Base-by-base conservation (phyloP, 2,888 invertebrate species). In the Andrena hattorfiana region DNA sequence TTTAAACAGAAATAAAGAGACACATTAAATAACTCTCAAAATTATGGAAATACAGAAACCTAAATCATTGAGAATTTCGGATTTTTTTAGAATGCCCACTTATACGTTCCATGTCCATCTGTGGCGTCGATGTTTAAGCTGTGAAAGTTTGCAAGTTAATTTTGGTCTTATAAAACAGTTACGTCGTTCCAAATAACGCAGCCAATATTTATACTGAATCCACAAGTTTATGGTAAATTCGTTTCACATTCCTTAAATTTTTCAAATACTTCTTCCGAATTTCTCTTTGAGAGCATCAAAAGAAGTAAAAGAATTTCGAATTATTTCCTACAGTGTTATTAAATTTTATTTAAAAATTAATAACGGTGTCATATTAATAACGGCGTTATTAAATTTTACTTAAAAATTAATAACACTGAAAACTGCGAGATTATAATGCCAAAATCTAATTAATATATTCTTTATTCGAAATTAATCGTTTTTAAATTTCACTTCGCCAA, bases 1-100 rank as follows among this genome's bases (percentile, higher is more conserved):
- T 94, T 62, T 30, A 20, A 56, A 10, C 1, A 2, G 28, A 59
- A 5, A 6, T 3, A 4, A 28, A 8, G 13, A 35, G 16, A 8
- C 30, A 16, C 7, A n/a, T 60, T n/a, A 30, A 60, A 3, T 51
- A 20, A 51, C 20, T 32, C 35, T 5, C 5, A 13, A 42, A 23
- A 16, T 42, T 16, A 20, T 32, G 20, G 3, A 71, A 66, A 42
- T 8, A 13, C 10, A 13, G 30, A 5, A n/a, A 10, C 7, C 13
- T 30, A n/a, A 49, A 8, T n/a, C 20, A n/a, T 63, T 35, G 35
- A 35, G 35, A 32, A 3, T 23, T 20, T 20, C 2, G 2, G 3
- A 63, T 13, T 51, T 20, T 8, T 49, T 49, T 32, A 23, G 13
- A n/a, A 20, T 13, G 56, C 10, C 23, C 23, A 23, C 13, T 23